Evolutionary conservation across 2,113 vertebrate genomes (phyloP), one percentile per base, ranked within the genome.

Genomic region (Sebastes schlegelii): DNA sequence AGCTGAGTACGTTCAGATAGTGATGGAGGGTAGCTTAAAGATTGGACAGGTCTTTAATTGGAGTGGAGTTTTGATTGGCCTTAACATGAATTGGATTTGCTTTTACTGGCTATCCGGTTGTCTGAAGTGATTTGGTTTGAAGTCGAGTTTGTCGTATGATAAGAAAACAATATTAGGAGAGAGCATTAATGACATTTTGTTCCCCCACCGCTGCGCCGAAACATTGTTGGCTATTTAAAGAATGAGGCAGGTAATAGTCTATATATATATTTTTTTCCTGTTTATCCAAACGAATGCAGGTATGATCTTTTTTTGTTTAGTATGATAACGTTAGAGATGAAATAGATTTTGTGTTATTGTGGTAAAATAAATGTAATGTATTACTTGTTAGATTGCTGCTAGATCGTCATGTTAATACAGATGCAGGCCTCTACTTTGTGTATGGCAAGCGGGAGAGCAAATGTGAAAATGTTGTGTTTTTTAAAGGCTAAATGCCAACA

Each of bases 11-110:
- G 54, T 81, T 89, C 79, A 72, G 8, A 70, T 10, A 10, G 83
- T 17, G 79, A 83, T 6, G 52, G 72, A 46, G 70, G 65, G 77
- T 62, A 11, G 70, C 67, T 21, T 48, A 10, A 70, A 81, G 85
- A 91, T 66, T 65, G 88, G 88, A 60, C 87, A 7, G 67, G 4
- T 70, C 77, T 83, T 83, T 87, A 76, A 90, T 85, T 86, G 83
- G 54, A 87, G 63, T 61, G 60, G 82, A 89, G 60, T 23, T 91
- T 73, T 86, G 79, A 90, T 90, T 85, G 82, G 77, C 62, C 43
- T 2, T 85, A 45, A 79, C 69, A 72, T 79, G 62, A 77, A 91
- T 89, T 86, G 55, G 6, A 86, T 81, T 76, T 76, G 76, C 69
- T 45, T 70, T 77, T 21, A 82, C 43, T 40, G 57, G 74, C 40